Evolutionary conservation across 2,113 vertebrate species (phyloP), one percentile per base, ranked within the genome.

Genomic region (Saccopteryx leptura): DNA sequence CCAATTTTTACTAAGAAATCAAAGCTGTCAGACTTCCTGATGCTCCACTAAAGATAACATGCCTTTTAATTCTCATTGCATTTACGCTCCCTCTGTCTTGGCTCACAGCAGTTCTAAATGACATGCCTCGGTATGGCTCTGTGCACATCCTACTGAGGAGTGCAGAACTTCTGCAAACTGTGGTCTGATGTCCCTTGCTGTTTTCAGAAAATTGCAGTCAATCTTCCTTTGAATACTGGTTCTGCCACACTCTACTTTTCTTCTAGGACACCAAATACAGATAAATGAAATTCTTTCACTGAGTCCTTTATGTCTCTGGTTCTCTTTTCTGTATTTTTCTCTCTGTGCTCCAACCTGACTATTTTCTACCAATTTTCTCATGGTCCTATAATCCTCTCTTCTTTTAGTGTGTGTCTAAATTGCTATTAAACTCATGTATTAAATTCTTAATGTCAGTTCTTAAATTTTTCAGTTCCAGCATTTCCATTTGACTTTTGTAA

Each of bases 201-300:
- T 31, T 88, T 93, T 68, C 39, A 80, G 96, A 93, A 84, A 93
- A 84, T 23, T 68, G 87, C 50, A 39, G 91, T 21, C 78, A 48
- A 3, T 4, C 24, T 71, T 92, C 87, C 48, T 80, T 33, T 19
- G 48, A 91, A 84, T 58, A 92, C 13, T 92, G 72, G 15, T 79
- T 71, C 76, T 28, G 26, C 89, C 63, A 66, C 10, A 60, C 17
- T 84, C 11, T 63, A 15, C 23, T 82, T 26, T 69, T 58, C 63
- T 94, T 52, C 75, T 82, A 54, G 48, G 56, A 48, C 68, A 90
- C 58, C 19, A 88, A 56, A 63, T 24, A 58, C 8, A 90, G 5
- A 31, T 2, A 81, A 8, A 50, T 54, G 21, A 72, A 86, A 28
- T 71, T 28, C 71, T 82, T 71, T 61, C 23, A 76, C 48, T 46